Conservation (phyloP, 2,888 invertebrate genomes). For the Scaptomyza polygonia region DNA sequence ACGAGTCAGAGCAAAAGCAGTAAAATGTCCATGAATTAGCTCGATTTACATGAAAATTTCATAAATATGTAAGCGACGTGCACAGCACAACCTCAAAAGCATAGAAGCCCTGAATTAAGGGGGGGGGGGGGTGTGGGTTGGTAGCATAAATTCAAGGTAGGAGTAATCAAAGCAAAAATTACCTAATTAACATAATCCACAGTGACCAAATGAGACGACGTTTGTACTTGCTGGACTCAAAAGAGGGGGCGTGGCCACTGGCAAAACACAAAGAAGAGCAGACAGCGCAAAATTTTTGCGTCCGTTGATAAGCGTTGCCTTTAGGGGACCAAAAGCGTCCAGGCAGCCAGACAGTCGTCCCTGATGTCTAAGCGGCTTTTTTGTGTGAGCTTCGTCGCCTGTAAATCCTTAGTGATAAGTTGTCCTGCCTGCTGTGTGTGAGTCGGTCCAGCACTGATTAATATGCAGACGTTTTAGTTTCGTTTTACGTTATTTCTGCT, state of each 20-base stretch:
- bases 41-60: slow-evolving; percentile 76
- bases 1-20: slow-evolving; percentile 10
- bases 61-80: slow-evolving; percentile 74
- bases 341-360: slow-evolving; percentile 25
- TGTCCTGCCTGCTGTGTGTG: slow-evolving; percentile 39
- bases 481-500: slow-evolving; percentile 46
- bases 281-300: slow-evolving; percentile 12
- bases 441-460: slow-evolving; percentile 60
- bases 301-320: slow-evolving; percentile 67
- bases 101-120: background rate
- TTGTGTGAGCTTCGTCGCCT: slow-evolving; percentile 26
- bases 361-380: slow-evolving; percentile 55
- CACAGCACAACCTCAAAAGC: slow-evolving; percentile 18
- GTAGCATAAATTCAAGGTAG: slow-evolving; percentile 61
- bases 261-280: slow-evolving; percentile 2
- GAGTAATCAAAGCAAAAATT: slow-evolving; percentile 80
- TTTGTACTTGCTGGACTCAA: slow-evolving; percentile 36
- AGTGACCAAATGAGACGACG: slow-evolving; percentile 77
- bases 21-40: slow-evolving; percentile 75
- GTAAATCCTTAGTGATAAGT: slow-evolving; percentile 77
- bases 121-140: background rate
- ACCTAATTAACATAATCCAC: slow-evolving; percentile 82
- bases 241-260: slow-evolving; percentile 35
- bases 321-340: slow-evolving; percentile 23
- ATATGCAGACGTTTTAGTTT: slow-evolving; percentile 79